Conservation (phyloP, 2,113 vertebrate species). For the Orientallactaga bullata region DNA sequence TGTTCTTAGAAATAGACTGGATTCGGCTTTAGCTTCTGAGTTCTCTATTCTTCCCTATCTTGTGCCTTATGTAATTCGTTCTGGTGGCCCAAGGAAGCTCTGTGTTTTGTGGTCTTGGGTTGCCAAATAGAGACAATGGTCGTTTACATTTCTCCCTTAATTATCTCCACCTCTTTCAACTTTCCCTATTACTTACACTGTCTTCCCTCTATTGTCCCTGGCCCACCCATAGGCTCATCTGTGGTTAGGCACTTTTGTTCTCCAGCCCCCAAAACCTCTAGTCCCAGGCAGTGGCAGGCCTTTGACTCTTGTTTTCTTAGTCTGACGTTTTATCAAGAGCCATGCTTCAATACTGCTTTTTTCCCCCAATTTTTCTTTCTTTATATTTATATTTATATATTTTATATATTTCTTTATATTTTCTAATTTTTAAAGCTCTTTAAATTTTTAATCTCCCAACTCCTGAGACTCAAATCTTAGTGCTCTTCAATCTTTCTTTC, state of each 20-base stretch:
- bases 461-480: background rate
- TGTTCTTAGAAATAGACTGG: conserved; percentile 25
- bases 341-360: background rate
- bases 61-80: background rate
- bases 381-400: too few relatives aligned
- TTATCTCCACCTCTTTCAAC: background rate
- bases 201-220: background rate
- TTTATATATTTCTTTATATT: too few relatives aligned
- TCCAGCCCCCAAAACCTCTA: background rate
- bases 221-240: background rate
- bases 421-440: background rate
- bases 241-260: background rate
- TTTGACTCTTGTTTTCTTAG: background rate
- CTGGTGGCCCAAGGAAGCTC: background rate
- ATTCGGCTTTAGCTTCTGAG: background rate
- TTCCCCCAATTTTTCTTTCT: background rate
- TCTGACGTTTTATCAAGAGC: background rate
- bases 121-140: background rate
- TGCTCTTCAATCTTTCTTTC: background rate
- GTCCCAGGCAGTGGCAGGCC: background rate
- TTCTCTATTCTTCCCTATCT: background rate
- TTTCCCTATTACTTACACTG: background rate
- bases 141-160: background rate
- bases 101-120: background rate
- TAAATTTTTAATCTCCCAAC: background rate